These are phyloP conservation scores for Amphiprion percula DNA, from an alignment of 2,113 vertebrate species.

Conservation along the genomic window DNA sequence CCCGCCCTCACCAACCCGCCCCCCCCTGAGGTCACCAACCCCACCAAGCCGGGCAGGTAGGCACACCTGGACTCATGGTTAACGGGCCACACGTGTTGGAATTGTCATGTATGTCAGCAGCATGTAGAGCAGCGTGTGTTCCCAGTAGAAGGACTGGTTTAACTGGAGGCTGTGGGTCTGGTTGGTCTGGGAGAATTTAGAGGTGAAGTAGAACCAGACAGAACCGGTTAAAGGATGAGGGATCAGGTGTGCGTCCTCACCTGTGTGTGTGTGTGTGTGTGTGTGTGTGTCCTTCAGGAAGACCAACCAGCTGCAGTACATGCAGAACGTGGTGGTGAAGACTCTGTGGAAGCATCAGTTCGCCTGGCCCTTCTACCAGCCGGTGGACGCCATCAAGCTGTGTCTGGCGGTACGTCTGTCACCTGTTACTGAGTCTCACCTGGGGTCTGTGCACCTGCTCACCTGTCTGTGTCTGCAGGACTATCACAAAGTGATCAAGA, in stretches of 20 bases:
- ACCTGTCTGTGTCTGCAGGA: slow-evolving; percentile 78
- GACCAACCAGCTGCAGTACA: slow-evolving; percentile 98
- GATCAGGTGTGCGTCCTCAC: too few relatives aligned
- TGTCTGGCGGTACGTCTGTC: slow-evolving; percentile 89
- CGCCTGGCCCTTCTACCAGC: slow-evolving; percentile 98
- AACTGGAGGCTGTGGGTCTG: too few relatives aligned
- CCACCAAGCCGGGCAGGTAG: slow-evolving; percentile 90
- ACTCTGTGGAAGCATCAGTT: slow-evolving; percentile 99
- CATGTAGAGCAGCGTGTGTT: too few relatives aligned
- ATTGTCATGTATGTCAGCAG: too few relatives aligned
- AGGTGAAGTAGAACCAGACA: too few relatives aligned
- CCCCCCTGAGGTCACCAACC: slow-evolving; percentile 92
- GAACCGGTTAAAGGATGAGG: too few relatives aligned
- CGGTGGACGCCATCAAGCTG: slow-evolving; percentile 95
- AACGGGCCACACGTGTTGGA: too few relatives aligned
- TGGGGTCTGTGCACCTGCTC: background rate
- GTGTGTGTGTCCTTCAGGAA: slow-evolving; percentile 80
- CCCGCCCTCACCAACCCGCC: slow-evolving; percentile 89
- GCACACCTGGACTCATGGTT: background rate
- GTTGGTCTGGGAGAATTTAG: too few relatives aligned
- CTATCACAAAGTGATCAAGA: slow-evolving; percentile 99
- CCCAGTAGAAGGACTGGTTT: too few relatives aligned
- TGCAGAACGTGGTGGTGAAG: slow-evolving; percentile 99
- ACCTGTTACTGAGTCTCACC: too few relatives aligned
- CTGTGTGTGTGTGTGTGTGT: slow-evolving; percentile 4